Conservation (phyloP, 2,888 invertebrate genomes). For the Megaustenia siamemsis region DNA sequence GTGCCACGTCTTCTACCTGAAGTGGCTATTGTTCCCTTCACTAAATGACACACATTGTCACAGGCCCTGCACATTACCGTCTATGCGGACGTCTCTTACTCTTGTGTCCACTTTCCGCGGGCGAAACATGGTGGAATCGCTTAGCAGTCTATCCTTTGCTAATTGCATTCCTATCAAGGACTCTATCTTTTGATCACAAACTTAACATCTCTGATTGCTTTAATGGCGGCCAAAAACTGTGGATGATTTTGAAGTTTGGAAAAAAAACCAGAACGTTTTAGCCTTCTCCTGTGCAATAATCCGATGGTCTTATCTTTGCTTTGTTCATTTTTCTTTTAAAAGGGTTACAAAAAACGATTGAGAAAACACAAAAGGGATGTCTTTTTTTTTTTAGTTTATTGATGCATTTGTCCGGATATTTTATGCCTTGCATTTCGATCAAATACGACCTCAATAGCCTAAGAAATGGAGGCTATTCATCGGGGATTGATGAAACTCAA, state of each 20-base stretch:
- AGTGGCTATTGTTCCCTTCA: not conserved
- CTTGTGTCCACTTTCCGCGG: conserved; percentile 11
- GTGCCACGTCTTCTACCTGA: not conserved
- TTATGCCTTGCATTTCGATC: not conserved
- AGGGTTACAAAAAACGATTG: conserved; percentile 37
- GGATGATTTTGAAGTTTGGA: no score
- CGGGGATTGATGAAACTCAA: conserved; percentile 8
- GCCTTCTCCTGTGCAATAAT: not conserved
- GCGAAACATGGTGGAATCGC: conserved; percentile 22
- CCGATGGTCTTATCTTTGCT: not conserved
- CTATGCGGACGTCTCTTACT: not conserved
- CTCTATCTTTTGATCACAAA: not conserved
- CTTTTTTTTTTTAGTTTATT: conserved; percentile 28
- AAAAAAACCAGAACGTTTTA: not conserved
- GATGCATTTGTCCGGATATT: conserved; percentile 21
- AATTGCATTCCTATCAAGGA: conserved; percentile 39
- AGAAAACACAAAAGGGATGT: conserved; percentile 34
- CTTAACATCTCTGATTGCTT: not conserved
- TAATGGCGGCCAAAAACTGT: conserved; percentile 18
- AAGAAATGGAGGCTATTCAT: conserved; percentile 25
- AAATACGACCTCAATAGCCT: conserved; percentile 8
- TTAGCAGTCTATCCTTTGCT: conserved; percentile 34
- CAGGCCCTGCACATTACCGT: not conserved
- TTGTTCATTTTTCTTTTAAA: no score
- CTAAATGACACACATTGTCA: conserved; percentile 21